These are phyloP conservation scores for Cordilura impudica DNA, from an alignment of 2,888 invertebrate genomes.

Conservation along the genomic window DNA sequence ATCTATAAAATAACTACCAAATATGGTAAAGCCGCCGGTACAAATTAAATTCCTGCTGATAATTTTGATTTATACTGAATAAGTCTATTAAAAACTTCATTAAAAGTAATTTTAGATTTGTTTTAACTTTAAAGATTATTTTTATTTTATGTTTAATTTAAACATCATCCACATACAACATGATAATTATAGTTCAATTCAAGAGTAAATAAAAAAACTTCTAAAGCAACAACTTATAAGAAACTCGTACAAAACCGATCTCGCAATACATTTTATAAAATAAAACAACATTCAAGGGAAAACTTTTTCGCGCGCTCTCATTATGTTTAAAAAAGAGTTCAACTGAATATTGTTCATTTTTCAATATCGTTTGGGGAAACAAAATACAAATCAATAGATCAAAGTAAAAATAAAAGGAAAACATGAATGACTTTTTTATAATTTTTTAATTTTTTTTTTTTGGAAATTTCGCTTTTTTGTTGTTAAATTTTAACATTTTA, in stretches of 20 bases:
- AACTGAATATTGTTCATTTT: constrained; percentile 32
- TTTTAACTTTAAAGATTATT: constrained; percentile 48
- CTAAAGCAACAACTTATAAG: constrained; percentile 49
- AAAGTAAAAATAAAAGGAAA: constrained; percentile 64
- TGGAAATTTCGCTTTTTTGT: constrained; percentile 64
- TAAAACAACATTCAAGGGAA: constrained; percentile 45
- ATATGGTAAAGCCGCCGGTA: too few species aligned
- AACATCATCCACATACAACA: constrained; percentile 72
- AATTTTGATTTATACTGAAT: too few species aligned
- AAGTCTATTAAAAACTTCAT: constrained; percentile 5
- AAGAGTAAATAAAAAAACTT: constrained; percentile 58
- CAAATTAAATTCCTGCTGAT: too few species aligned
- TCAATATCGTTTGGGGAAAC: constrained; percentile 6
- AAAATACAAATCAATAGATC: constrained; percentile 32
- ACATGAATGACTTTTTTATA: constrained; percentile 66
- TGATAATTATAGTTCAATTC: constrained; percentile 62
- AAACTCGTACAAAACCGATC: constrained; percentile 54
- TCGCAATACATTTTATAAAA: constrained; percentile 5
- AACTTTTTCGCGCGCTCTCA: constrained; percentile 64
- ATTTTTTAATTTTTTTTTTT: constrained; percentile 65
- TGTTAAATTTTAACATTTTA: constrained; percentile 65
- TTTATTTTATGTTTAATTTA: constrained; percentile 68
- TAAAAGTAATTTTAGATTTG: constrained; percentile 15
- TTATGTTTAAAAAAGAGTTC: constrained; percentile 30
- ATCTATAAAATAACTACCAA: too few species aligned